Percentiles rank a stretch among this genome's conserved stretches.
Evolutionary conservation across 2,888 invertebrate species (phyloP).

Genomic region (Stenoptilia bipunctidactyla): DNA sequence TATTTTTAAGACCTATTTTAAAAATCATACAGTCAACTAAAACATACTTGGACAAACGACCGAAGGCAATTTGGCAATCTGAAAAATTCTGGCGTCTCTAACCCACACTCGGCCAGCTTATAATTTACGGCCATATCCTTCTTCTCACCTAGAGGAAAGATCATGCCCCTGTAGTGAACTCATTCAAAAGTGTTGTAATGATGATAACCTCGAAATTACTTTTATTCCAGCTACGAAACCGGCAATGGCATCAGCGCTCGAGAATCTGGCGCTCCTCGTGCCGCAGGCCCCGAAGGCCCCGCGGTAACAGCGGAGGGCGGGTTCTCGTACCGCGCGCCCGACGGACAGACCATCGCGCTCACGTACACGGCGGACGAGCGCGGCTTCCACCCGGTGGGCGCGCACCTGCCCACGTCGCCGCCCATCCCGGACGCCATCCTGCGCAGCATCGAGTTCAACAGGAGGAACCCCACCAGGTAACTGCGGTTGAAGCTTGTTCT

Average conservation of each 20-base stretch:
- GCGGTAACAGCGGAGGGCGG: conserved; percentile 74
- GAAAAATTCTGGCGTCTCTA: no score
- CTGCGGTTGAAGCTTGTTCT: no score
- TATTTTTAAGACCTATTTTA: no score
- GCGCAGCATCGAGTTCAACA: conserved; percentile 63
- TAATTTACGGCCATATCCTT: no score
- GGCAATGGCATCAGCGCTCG: conserved; percentile 75
- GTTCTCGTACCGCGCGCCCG: conserved; percentile 77
- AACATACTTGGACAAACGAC: no score
- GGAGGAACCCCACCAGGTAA: conserved; percentile 52
- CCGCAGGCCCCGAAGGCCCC: conserved; percentile 64
- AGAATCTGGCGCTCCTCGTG: conserved; percentile 70
- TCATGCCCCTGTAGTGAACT: no score
- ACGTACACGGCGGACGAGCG: conserved; percentile 80
- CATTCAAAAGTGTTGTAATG: no score
- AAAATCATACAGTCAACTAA: no score
- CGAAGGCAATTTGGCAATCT: no score
- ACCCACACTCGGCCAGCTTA: no score
- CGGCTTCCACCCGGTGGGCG: conserved; percentile 76
- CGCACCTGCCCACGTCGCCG: conserved; percentile 73
- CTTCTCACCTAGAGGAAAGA: no score
- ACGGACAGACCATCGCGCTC: conserved; percentile 74
- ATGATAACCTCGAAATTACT: no score
- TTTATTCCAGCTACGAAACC: conserved; percentile 69
- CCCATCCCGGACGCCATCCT: conserved; percentile 65